phyloP scores from a whole-genome alignment of 1,140 invertebrate genomes.

The Marisa cornuarietis region DNA sequence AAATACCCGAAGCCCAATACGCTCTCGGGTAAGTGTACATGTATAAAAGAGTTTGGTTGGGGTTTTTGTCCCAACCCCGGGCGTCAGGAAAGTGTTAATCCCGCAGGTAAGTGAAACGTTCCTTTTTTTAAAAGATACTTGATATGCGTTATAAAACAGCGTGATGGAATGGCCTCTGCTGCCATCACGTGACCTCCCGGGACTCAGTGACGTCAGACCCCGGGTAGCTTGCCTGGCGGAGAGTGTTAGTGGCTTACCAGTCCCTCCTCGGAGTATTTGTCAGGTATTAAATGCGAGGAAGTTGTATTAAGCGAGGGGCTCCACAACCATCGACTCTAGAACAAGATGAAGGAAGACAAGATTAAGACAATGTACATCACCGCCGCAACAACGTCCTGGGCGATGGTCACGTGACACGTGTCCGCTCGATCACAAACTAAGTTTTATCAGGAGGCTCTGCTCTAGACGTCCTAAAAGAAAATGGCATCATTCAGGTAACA shows the following conservation, averaged over 20 bases:
- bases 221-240: slow-evolving; percentile 31
- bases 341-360: slow-evolving; percentile 37
- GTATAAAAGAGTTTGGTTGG: too few relatives aligned
- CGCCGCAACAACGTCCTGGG: slow-evolving; percentile 1
- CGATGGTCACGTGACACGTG: slow-evolving; percentile 10
- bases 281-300: slow-evolving; percentile 60
- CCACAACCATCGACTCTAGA: slow-evolving; percentile 63
- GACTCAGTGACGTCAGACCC: slow-evolving; percentile 24
- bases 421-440: neutral
- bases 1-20: too few relatives aligned
- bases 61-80: too few relatives aligned
- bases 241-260: slow-evolving; percentile 58
- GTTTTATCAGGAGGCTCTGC: too few relatives aligned
- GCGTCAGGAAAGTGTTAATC: too few relatives aligned
- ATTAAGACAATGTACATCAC: slow-evolving; percentile 13
- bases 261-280: slow-evolving; percentile 61
- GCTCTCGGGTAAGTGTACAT: too few relatives aligned
- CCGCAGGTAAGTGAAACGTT: too few relatives aligned
- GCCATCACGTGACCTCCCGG: slow-evolving; percentile 18
- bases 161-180: neutral
- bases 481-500: too few relatives aligned
- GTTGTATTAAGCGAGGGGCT: slow-evolving; percentile 57
- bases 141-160: too few relatives aligned
- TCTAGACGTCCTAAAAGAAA: too few relatives aligned
- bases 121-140: too few relatives aligned